A percentile compares a stretch with the other conserved stretches of the same genome.
Conservation (phyloP, 2,888 invertebrate genomes). For the Hermodice carunculata region DNA sequence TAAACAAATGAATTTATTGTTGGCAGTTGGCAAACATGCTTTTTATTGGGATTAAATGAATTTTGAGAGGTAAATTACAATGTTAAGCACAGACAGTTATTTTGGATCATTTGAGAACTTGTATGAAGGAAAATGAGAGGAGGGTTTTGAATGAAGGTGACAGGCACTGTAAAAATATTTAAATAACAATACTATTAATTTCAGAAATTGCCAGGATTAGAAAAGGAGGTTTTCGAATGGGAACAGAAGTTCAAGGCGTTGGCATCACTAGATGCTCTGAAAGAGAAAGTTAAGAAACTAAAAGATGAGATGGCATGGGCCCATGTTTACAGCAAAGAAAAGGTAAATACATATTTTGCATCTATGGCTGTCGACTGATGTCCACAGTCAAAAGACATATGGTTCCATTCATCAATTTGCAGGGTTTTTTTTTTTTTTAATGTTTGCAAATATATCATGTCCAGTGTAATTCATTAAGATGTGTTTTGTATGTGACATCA, state of each 20-base stretch:
- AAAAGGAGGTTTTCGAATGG: slow-evolving; percentile 71
- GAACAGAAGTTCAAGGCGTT: slow-evolving; percentile 74
- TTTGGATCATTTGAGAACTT: background rate
- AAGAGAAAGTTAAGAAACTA: slow-evolving; percentile 71
- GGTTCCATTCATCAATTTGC: too few species aligned
- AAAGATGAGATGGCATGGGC: slow-evolving; percentile 76
- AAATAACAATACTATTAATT: slow-evolving; percentile 15
- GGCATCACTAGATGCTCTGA: slow-evolving; percentile 74
- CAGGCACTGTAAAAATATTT: background rate
- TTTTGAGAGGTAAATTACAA: too few species aligned
- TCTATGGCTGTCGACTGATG: too few species aligned
- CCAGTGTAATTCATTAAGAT: too few species aligned
- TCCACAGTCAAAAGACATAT: too few species aligned
- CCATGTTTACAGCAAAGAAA: slow-evolving; percentile 68
- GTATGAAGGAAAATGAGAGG: background rate
- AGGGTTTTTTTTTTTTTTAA: too few species aligned
- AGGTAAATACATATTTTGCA: slow-evolving; percentile 44
- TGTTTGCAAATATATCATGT: too few species aligned
- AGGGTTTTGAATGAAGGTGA: background rate
- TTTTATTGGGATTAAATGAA: too few species aligned
- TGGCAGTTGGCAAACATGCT: too few species aligned
- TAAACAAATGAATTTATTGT: too few species aligned
- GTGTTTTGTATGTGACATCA: too few species aligned
- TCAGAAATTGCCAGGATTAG: slow-evolving; percentile 62
- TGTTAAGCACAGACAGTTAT: too few species aligned